A percentile compares a stretch with the other conserved stretches of the same genome.
These are phyloP conservation scores for Brachypterus glaber DNA, from an alignment of 2,888 invertebrate species.

Conservation along the genomic window DNA sequence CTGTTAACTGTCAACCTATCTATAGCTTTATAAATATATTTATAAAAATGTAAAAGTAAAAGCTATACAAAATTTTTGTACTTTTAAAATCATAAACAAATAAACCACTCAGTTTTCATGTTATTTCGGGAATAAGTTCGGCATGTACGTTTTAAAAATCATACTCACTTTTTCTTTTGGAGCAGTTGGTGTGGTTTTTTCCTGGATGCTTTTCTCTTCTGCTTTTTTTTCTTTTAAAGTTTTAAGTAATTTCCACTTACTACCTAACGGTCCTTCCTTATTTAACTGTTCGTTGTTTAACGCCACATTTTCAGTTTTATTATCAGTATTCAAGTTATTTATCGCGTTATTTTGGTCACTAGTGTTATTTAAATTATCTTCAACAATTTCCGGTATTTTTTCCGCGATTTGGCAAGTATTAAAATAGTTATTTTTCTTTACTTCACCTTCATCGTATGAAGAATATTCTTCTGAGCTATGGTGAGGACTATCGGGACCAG, in stretches of 20 bases:
- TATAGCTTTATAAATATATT: constrained; percentile 17
- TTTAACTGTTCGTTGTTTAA: constrained; percentile 34
- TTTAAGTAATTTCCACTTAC: constrained; percentile 86
- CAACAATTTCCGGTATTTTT: constrained; percentile 25
- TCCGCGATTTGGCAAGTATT: constrained; percentile 36
- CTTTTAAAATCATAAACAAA: constrained; percentile 18
- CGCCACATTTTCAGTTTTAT: constrained; percentile 32
- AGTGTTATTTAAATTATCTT: constrained; percentile 22
- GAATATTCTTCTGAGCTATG: constrained; percentile 65
- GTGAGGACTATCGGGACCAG: constrained; percentile 79
- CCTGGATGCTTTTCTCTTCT: constrained; percentile 69
- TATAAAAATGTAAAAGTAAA: constrained; percentile 18
- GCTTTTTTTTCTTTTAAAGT: constrained; percentile 83
- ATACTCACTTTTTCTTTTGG: constrained; percentile 62
- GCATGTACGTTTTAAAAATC: too few species aligned
- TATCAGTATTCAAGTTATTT: constrained; percentile 22
- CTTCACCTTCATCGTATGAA: constrained; percentile 57
- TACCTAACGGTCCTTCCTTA: constrained; percentile 54
- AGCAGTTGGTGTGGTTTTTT: constrained; percentile 50
- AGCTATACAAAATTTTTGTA: too few species aligned
- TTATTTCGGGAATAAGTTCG: too few species aligned
- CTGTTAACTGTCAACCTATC: too few species aligned
- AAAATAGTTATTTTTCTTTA: constrained; percentile 42
- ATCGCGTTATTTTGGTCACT: constrained; percentile 28
- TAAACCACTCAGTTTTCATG: too few species aligned